phyloP scores from a whole-genome alignment of 2,888 invertebrate genomes.

The Cyrtodaria siliqua region DNA sequence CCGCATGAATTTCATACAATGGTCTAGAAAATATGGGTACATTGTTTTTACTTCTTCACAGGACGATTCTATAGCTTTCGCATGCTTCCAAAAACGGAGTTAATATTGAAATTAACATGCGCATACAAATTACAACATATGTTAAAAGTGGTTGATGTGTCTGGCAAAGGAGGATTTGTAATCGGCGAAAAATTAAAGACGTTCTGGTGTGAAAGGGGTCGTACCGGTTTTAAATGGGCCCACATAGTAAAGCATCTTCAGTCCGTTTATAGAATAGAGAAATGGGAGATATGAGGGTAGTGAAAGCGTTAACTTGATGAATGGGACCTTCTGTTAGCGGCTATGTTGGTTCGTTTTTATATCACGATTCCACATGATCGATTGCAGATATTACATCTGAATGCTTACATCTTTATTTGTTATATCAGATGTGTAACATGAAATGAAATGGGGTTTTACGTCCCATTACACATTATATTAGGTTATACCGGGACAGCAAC shows the following conservation, averaged over 20 bases:
- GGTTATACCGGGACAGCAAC: no score
- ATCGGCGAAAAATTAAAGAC: conserved; percentile 49
- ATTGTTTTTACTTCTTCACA: conserved; percentile 48
- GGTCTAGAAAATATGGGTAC: conserved; percentile 59
- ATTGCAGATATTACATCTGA: no score
- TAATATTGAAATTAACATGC: conserved; percentile 62
- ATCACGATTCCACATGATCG: no score
- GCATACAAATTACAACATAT: conserved; percentile 65
- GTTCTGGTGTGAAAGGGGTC: conserved; percentile 23
- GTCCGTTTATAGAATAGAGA: neutral
- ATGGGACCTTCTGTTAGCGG: conserved; percentile 41
- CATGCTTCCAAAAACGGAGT: conserved; percentile 28
- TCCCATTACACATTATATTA: no score
- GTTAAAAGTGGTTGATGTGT: conserved; percentile 51
- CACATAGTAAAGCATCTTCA: no score
- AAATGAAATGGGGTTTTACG: no score
- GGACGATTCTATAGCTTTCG: conserved; percentile 11
- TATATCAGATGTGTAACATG: no score
- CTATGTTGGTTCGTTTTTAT: neutral
- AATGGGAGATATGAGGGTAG: conserved; percentile 31
- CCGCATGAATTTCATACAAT: conserved; percentile 32
- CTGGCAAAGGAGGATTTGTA: conserved; percentile 32
- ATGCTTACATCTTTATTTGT: no score
- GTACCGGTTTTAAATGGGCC: no score
- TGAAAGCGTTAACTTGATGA: conserved; percentile 63